phyloP scores from a whole-genome alignment of 2,797 vertebrate species.

The Brachyrhaphis roseni region DNA sequence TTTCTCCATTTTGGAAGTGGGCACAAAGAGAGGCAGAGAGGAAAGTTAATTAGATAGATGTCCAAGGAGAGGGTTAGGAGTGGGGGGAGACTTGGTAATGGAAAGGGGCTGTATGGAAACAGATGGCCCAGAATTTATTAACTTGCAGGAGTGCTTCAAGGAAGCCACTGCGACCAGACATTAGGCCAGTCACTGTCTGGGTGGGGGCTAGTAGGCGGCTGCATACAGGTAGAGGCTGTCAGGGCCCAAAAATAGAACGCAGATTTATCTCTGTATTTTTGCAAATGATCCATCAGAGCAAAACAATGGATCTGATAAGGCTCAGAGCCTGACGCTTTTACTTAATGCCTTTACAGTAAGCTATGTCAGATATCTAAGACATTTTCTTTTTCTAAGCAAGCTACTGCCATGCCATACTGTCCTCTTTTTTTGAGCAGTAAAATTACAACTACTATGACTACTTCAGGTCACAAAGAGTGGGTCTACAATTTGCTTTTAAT shows the following conservation, averaged over 20 bases:
- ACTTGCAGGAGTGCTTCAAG: conserved; percentile 81
- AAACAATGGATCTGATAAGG: conserved; percentile 65
- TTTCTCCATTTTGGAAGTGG: conserved; percentile 64
- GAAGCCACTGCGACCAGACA: conserved; percentile 79
- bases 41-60: conserved; percentile 82
- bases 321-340: conserved; percentile 55
- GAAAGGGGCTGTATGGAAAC: conserved; percentile 78
- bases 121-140: conserved; percentile 86
- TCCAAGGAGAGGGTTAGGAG: conserved; percentile 49
- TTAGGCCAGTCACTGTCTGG: conserved; percentile 78
- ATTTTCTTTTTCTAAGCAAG: conserved; percentile 10
- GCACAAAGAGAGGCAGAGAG: conserved; percentile 73
- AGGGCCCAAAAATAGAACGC: conserved; percentile 74
- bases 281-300: conserved; percentile 75
- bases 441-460: neutral
- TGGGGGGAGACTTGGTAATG: conserved; percentile 68
- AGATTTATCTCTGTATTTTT: conserved; percentile 76
- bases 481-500: conserved; percentile 1
- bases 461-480: neutral
- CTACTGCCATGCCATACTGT: conserved; percentile 4
- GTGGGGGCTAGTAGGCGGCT: conserved; percentile 63
- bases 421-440: neutral
- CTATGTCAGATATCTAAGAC: conserved; percentile 19
- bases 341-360: conserved; percentile 45
- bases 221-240: conserved; percentile 76